These are phyloP conservation scores for Daphoenositta chrysoptera DNA, from an alignment of 2,113 vertebrate genomes.

Conservation along the genomic window DNA sequence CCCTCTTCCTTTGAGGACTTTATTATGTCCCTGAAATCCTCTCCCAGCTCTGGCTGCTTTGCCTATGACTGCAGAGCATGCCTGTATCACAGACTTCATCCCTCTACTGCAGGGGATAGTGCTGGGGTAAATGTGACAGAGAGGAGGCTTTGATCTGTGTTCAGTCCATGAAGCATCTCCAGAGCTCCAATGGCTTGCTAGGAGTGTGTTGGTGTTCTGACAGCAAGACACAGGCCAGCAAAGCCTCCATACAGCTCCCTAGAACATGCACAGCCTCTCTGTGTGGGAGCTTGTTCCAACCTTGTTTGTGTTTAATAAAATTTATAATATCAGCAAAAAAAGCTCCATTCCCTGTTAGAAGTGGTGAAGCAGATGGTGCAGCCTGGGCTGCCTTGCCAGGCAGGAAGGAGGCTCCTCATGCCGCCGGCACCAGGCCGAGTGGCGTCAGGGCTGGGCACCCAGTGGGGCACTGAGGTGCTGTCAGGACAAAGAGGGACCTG, in stretches of 20 bases:
- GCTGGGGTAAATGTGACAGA: background rate
- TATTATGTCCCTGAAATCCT: background rate
- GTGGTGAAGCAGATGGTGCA: background rate
- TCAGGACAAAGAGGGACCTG: background rate
- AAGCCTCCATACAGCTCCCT: background rate
- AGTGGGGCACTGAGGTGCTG: accelerated
- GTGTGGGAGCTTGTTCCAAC: background rate
- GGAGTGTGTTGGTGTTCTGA: background rate
- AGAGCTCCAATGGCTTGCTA: background rate
- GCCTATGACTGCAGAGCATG: background rate
- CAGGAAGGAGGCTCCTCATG: background rate
- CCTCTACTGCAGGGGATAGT: background rate
- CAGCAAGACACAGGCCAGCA: background rate
- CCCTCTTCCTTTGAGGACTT: background rate
- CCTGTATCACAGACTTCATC: background rate
- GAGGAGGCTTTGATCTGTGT: background rate
- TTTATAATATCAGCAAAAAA: background rate
- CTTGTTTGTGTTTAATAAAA: background rate
- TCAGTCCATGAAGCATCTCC: background rate
- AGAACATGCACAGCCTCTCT: background rate
- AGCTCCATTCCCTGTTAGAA: background rate
- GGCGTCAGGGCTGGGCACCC: background rate
- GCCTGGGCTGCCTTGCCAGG: background rate
- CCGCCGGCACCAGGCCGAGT: accelerated
- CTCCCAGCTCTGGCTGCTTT: background rate